phyloP scores from a whole-genome alignment of 2,797 vertebrate species.

The Clarias pachynema region DNA sequence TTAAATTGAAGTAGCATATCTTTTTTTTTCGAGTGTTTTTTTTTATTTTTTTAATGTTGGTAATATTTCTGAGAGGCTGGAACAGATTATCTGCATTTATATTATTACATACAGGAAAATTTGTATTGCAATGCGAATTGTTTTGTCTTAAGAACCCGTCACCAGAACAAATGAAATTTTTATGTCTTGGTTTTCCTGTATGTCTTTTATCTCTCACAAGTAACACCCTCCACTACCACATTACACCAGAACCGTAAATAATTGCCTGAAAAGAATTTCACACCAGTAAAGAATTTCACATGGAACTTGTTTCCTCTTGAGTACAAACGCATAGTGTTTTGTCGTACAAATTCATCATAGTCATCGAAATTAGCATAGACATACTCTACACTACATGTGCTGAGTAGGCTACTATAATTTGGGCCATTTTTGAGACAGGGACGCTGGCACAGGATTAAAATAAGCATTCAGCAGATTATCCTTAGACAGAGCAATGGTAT shows the following conservation, averaged over 20 bases:
- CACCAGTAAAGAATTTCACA: not conserved
- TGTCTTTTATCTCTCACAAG: not conserved
- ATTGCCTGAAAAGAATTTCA: not conserved
- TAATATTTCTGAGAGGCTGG: too few relatives aligned
- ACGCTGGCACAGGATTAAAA: conserved; percentile 38
- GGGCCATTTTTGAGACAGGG: not conserved
- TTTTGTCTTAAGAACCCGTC: too few relatives aligned
- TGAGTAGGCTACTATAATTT: conserved; percentile 2
- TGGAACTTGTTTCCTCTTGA: too few relatives aligned
- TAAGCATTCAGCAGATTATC: conserved; percentile 45
- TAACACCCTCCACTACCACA: not conserved
- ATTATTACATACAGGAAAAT: too few relatives aligned
- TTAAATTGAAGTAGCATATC: too few relatives aligned
- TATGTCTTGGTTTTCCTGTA: not conserved
- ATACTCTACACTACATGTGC: not conserved
- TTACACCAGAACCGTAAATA: not conserved
- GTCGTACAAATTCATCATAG: not conserved
- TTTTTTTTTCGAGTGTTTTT: too few relatives aligned
- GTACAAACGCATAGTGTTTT: not conserved
- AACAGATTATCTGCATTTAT: too few relatives aligned
- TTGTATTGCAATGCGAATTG: too few relatives aligned
- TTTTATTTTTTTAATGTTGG: too few relatives aligned
- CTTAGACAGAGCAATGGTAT: conserved; percentile 57
- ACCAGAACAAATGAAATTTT: too few relatives aligned
- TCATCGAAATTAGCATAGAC: not conserved